Conservation (phyloP, 2,113 vertebrate genomes). For the Plotosus lineatus region DNA sequence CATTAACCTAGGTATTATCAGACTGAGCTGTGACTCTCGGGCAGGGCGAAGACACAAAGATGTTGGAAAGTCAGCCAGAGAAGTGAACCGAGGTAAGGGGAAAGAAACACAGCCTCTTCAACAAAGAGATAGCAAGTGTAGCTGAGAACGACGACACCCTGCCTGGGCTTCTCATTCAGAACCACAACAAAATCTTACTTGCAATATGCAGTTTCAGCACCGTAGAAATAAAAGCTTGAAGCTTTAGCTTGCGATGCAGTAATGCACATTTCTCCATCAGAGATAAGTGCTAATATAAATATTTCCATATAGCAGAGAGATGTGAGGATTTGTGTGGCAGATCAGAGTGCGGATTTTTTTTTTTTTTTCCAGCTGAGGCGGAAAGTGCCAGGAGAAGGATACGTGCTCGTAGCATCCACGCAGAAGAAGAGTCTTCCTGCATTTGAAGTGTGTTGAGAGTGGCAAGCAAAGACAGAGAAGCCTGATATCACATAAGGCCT, state of each 20-base stretch:
- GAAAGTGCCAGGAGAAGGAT: slow-evolving; percentile 63
- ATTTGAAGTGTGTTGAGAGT: slow-evolving; percentile 74
- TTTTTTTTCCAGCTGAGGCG: slow-evolving; percentile 19
- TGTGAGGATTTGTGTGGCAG: slow-evolving; percentile 68
- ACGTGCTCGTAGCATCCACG: slow-evolving; percentile 37
- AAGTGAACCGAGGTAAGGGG: not conserved
- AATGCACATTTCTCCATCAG: slow-evolving; percentile 71
- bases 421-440: slow-evolving; percentile 59
- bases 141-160: not conserved
- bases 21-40: slow-evolving; percentile 68
- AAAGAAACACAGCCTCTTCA: slow-evolving; percentile 8
- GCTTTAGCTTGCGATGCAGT: slow-evolving; percentile 58
- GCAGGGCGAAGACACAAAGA: slow-evolving; percentile 59
- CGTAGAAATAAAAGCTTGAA: slow-evolving; percentile 51
- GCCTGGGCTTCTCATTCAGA: not conserved
- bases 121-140: slow-evolving; percentile 8
- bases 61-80: slow-evolving; percentile 39
- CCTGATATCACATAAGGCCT: slow-evolving; percentile 63
- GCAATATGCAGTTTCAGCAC: slow-evolving; percentile 41
- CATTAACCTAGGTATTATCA: slow-evolving; percentile 66
- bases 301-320: slow-evolving; percentile 73
- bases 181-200: slow-evolving; percentile 29
- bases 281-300: slow-evolving; percentile 71
- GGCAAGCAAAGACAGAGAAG: slow-evolving; percentile 68
- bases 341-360: slow-evolving; percentile 67